A percentile compares a stretch with the other conserved stretches of the same genome.
These are phyloP conservation scores for Temnothorax curvispinosus DNA, from an alignment of 1,140 invertebrate genomes.

Conservation along the genomic window DNA sequence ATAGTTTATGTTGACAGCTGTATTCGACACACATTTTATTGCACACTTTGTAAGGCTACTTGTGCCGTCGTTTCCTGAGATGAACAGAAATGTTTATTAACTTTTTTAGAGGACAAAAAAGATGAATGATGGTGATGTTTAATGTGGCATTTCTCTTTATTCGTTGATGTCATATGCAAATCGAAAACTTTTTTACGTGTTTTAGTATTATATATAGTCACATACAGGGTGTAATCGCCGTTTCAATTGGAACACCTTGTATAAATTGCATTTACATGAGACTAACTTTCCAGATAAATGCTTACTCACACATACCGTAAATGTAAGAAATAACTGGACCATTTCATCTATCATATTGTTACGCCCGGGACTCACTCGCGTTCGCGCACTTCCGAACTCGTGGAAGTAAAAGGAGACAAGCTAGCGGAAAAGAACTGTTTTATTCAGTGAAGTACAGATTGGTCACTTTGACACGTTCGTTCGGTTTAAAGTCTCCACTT, in stretches of 20 bases:
- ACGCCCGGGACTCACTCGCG: too few species aligned
- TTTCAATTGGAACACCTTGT: slow-evolving; percentile 1
- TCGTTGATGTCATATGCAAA: neutral
- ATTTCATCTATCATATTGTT: neutral
- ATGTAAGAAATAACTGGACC: slow-evolving; percentile 32
- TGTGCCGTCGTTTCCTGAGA: neutral
- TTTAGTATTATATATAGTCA: neutral
- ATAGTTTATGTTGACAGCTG: neutral
- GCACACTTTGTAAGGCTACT: neutral
- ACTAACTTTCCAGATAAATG: slow-evolving; percentile 30
- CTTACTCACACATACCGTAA: neutral
- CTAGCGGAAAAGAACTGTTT: too few species aligned
- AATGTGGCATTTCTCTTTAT: slow-evolving; percentile 11
- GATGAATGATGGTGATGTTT: neutral
- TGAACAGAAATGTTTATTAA: neutral
- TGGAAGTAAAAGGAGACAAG: too few species aligned
- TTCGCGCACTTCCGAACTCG: too few species aligned
- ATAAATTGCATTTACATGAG: slow-evolving; percentile 31
- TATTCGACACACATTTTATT: neutral
- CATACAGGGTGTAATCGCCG: slow-evolving; percentile 4
- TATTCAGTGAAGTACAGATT: too few species aligned
- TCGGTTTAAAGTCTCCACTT: too few species aligned
- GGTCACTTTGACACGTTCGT: too few species aligned
- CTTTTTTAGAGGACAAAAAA: neutral
- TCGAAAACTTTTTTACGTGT: neutral